Percentiles rank a stretch among this genome's conserved stretches.
Conservation (phyloP, 35 echinoderm and acorn worm species). For the Lytechinus pictus region DNA sequence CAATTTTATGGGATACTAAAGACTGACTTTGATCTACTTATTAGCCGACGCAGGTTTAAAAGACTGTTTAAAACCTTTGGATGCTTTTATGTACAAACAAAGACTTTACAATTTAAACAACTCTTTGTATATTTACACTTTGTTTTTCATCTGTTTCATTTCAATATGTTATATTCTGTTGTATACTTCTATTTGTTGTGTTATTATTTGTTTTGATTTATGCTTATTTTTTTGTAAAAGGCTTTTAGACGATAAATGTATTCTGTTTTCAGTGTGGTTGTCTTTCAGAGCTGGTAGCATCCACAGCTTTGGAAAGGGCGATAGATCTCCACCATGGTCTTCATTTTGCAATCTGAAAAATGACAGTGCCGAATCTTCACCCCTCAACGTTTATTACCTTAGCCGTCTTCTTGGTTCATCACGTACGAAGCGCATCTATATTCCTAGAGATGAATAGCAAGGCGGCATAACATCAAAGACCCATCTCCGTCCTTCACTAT, state of each 20-base stretch:
- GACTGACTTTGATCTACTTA: too few species aligned
- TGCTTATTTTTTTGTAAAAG: not conserved
- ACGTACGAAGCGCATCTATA: not conserved
- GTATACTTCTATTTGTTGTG: not conserved
- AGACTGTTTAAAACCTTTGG: too few species aligned
- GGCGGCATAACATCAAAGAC: slow-evolving; percentile 30
- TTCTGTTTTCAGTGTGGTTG: not conserved
- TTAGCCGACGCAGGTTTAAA: too few species aligned
- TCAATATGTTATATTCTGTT: not conserved
- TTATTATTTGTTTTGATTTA: not conserved
- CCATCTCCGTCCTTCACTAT: slow-evolving; percentile 40
- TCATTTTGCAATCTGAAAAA: slow-evolving; percentile 17
- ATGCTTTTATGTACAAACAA: too few species aligned
- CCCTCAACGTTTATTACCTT: not conserved
- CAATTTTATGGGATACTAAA: too few species aligned
- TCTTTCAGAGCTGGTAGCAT: not conserved
- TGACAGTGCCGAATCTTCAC: slow-evolving; percentile 7
- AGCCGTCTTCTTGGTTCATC: not conserved
- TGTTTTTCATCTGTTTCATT: not conserved
- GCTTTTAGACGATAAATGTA: slow-evolving; percentile 3
- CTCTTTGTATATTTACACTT: too few species aligned
- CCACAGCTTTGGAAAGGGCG: not conserved
- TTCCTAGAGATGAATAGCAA: not conserved
- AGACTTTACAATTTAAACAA: too few species aligned
- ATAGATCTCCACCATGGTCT: not conserved